These are phyloP conservation scores for Bombylius discolor DNA, from an alignment of 2,888 invertebrate species.

Conservation along the genomic window DNA sequence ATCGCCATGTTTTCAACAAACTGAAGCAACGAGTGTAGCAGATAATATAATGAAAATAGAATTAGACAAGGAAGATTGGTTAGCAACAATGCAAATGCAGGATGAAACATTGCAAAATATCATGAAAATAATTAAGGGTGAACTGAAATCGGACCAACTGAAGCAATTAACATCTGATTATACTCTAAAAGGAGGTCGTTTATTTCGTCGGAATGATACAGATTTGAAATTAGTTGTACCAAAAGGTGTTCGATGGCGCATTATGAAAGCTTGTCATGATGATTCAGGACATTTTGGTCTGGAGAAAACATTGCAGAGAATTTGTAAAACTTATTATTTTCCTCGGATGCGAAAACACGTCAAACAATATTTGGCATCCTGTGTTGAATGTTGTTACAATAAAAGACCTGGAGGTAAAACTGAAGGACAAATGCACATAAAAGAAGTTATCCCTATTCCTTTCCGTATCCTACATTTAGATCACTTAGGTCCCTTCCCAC, in stretches of 20 bases:
- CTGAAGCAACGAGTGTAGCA: neutral
- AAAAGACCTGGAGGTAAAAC: slow-evolving; percentile 1
- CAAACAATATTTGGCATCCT: slow-evolving; percentile 3
- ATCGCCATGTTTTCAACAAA: slow-evolving; percentile 12
- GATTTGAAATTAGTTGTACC: slow-evolving; percentile 1
- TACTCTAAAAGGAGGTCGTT: neutral
- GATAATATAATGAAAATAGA: neutral
- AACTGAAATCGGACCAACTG: neutral
- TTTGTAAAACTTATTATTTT: slow-evolving; percentile 1
- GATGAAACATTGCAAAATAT: neutral
- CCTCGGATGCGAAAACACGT: slow-evolving; percentile 2
- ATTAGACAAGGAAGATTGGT: neutral
- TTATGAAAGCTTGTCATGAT: slow-evolving; percentile 4
- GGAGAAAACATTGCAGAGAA: slow-evolving; percentile 5
- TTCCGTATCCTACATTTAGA: slow-evolving; percentile 11
- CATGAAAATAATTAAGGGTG: neutral
- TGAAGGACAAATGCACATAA: slow-evolving; percentile 1
- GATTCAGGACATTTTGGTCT: slow-evolving; percentile 4
- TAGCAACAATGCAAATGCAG: slow-evolving; percentile 11
- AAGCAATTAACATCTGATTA: neutral
- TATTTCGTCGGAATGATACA: neutral
- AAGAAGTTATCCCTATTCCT: slow-evolving; percentile 1
- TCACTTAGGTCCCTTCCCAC: slow-evolving; percentile 11
- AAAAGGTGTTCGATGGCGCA: neutral
- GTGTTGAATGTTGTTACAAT: slow-evolving; percentile 4